phyloP scores from a whole-genome alignment of 2,113 vertebrate genomes.

The Lampris incognitus region DNA sequence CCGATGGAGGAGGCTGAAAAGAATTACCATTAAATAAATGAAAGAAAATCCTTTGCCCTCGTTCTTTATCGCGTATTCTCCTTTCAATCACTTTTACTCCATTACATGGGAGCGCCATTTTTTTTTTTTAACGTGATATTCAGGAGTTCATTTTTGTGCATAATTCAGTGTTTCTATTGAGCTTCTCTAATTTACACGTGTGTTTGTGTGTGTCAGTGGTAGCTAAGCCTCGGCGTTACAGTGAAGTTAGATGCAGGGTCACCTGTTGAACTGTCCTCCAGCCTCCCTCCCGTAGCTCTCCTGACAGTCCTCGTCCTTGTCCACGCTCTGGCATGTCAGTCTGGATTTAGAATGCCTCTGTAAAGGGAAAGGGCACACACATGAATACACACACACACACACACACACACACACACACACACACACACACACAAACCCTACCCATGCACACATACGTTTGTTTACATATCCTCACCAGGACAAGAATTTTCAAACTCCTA shows the following conservation, averaged over 20 bases:
- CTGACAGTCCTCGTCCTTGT: slow-evolving; percentile 89
- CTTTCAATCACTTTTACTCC: too few species aligned
- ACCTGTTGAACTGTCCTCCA: slow-evolving; percentile 90
- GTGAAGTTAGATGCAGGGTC: slow-evolving; percentile 47
- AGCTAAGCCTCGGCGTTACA: background rate
- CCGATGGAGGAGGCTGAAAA: too few species aligned
- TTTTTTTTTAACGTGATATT: too few species aligned
- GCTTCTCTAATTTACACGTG: background rate
- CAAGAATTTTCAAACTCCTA: too few species aligned
- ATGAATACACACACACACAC: slow-evolving; percentile 18
- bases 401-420: slow-evolving; percentile 9
- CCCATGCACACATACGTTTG: background rate
- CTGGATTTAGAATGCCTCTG: slow-evolving; percentile 90
- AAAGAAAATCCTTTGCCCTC: too few species aligned
- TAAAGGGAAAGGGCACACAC: slow-evolving; percentile 48
- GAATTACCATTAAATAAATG: too few species aligned
- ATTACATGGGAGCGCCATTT: too few species aligned
- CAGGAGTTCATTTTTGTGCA: too few species aligned
- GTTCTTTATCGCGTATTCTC: too few species aligned
- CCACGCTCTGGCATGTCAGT: slow-evolving; percentile 84
- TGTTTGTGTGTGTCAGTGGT: background rate
- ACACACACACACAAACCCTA: too few species aligned
- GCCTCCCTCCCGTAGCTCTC: slow-evolving; percentile 82
- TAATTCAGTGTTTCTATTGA: too few species aligned
- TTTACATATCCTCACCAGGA: background rate